phyloP scores from a whole-genome alignment of 2,888 invertebrate species.

The Osedax fenrisi region DNA sequence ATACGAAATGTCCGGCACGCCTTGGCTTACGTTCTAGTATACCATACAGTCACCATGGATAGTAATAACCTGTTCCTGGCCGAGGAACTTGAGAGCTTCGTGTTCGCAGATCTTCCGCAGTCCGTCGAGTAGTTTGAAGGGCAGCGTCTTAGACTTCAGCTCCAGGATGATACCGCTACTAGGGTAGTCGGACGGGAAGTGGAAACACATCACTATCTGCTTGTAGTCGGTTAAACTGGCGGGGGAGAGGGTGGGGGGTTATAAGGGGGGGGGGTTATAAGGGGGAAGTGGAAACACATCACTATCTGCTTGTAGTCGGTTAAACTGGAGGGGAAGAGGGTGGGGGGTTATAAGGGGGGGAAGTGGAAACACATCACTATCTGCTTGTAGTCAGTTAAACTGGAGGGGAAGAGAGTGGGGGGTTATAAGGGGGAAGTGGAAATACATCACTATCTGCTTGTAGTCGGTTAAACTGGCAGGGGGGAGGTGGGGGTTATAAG shows the following conservation, averaged over 20 bases:
- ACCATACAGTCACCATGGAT: too few relatives aligned
- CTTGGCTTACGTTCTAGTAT: too few relatives aligned
- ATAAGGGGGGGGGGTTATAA: not conserved
- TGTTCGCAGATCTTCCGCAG: constrained; percentile 58
- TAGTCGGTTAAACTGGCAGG: too few relatives aligned
- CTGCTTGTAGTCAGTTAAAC: too few relatives aligned
- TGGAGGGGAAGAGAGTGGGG: not conserved
- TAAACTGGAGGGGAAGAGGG: not conserved
- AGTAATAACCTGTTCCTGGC: constrained; percentile 54
- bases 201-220: constrained; percentile 58
- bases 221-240: constrained; percentile 57
- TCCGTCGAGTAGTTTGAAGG: constrained; percentile 58
- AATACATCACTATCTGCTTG: too few relatives aligned
- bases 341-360: not conserved
- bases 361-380: not conserved
- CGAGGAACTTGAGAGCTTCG: constrained; percentile 55
- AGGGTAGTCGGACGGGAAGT: constrained; percentile 61
- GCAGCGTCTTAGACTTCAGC: constrained; percentile 61
- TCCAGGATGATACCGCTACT: constrained; percentile 57
- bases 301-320: too few relatives aligned
- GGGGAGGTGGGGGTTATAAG: too few relatives aligned
- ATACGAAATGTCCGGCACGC: too few relatives aligned
- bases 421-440: not conserved
- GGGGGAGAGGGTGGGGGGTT: constrained; percentile 23
- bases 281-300: not conserved